phyloP scores from a whole-genome alignment of 2,888 invertebrate genomes.

The Leptinotarsa peninsularis region DNA sequence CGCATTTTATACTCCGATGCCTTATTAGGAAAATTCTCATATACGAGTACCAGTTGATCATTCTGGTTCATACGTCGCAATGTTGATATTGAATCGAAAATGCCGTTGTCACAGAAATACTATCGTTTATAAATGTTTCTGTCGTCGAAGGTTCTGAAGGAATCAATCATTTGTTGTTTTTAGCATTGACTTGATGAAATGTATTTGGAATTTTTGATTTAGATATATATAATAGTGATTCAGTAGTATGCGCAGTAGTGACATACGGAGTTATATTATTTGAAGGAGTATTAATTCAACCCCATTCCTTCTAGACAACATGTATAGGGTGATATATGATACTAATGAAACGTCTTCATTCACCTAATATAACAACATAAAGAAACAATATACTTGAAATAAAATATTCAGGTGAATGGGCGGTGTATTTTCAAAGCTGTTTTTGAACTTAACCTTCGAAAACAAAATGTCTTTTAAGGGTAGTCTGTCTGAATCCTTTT shows the following conservation, averaged over 20 bases:
- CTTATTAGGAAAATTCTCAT: slow-evolving; percentile 21
- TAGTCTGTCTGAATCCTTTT: too few species aligned
- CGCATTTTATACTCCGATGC: slow-evolving; percentile 20
- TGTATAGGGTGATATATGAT: too few species aligned
- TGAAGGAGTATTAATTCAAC: too few species aligned
- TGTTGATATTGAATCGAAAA: slow-evolving; percentile 16
- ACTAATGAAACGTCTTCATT: too few species aligned
- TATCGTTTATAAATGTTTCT: slow-evolving; percentile 9
- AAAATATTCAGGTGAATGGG: too few species aligned
- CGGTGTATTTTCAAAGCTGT: too few species aligned
- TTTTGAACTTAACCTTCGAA: too few species aligned
- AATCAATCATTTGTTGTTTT: slow-evolving; percentile 11
- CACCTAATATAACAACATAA: too few species aligned
- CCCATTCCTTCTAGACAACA: too few species aligned
- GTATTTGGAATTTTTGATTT: not conserved
- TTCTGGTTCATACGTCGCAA: slow-evolving; percentile 14
- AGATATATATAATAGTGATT: not conserved
- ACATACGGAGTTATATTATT: not conserved
- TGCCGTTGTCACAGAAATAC: slow-evolving; percentile 12
- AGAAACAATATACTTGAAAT: too few species aligned
- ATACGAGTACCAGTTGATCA: slow-evolving; percentile 24
- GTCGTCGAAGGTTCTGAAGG: not conserved
- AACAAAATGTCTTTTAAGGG: too few species aligned
- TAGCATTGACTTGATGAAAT: not conserved
- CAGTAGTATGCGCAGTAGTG: not conserved